These are phyloP conservation scores for Parapsyche elsis DNA, from an alignment of 1,140 invertebrate genomes.

Conservation along the genomic window DNA sequence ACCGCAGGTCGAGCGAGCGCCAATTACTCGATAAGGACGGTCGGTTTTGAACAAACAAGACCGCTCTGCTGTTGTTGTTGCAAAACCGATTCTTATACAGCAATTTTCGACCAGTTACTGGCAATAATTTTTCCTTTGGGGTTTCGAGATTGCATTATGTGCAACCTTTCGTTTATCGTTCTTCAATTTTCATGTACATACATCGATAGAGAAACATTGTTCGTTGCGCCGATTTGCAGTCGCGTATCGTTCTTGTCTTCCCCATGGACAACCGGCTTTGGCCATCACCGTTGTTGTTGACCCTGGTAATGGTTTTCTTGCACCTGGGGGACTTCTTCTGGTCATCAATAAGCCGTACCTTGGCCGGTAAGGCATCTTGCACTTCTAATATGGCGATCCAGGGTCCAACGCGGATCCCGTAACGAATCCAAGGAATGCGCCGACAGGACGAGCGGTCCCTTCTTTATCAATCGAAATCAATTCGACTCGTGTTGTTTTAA, in stretches of 20 bases:
- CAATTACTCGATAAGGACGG: too few relatives aligned
- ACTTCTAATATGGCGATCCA: constrained; percentile 34
- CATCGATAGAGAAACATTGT: constrained; percentile 1
- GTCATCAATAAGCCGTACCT: constrained; percentile 11
- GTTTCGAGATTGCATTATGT: too few relatives aligned
- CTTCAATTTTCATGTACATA: background rate
- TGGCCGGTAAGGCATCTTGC: constrained; percentile 27
- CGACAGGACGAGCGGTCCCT: background rate
- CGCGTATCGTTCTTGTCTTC: background rate
- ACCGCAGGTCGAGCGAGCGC: too few relatives aligned
- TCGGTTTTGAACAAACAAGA: too few relatives aligned
- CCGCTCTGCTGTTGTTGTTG: too few relatives aligned
- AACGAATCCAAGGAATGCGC: constrained; percentile 33
- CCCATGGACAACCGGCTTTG: constrained; percentile 21
- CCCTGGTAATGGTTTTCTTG: constrained; percentile 46
- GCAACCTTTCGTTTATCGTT: too few relatives aligned
- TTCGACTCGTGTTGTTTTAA: too few relatives aligned
- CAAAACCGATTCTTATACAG: too few relatives aligned
- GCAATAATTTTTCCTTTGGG: too few relatives aligned
- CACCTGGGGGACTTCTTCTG: constrained; percentile 36
- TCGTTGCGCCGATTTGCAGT: background rate
- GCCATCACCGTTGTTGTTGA: constrained; percentile 29
- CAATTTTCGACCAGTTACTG: too few relatives aligned
- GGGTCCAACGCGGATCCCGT: background rate
- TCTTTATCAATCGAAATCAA: background rate